phyloP scores from a whole-genome alignment of 2,113 vertebrate genomes.

The Pluvialis apricaria region DNA sequence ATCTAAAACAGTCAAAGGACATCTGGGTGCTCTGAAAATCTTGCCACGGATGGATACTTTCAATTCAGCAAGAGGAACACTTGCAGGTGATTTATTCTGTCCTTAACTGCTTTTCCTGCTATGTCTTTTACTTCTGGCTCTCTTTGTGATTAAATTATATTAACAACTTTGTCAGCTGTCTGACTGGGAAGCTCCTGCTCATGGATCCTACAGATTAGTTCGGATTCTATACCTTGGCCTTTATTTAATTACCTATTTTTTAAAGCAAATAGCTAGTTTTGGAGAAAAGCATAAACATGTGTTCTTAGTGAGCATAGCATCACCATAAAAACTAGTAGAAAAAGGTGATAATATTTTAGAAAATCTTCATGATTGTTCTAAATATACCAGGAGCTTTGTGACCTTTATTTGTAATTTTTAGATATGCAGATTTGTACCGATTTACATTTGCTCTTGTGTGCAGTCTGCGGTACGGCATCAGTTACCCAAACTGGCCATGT shows the following conservation, averaged over 20 bases:
- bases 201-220: neutral
- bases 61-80: neutral
- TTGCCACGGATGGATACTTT: neutral
- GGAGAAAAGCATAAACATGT: neutral
- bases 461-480: neutral
- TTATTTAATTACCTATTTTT: neutral
- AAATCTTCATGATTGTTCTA: neutral
- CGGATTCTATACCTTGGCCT: neutral
- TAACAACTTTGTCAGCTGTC: neutral
- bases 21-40: neutral
- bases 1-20: neutral
- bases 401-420: neutral
- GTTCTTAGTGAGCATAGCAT: neutral
- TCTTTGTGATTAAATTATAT: neutral
- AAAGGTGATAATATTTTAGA: neutral
- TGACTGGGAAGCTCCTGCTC: neutral
- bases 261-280: neutral
- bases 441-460: neutral
- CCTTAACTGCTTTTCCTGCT: neutral
- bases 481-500: neutral
- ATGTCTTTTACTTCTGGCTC: neutral
- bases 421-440: neutral
- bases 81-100: neutral
- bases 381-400: neutral
- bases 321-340: neutral